phyloP scores from a whole-genome alignment of 2,113 vertebrate species.

The Jaculus jaculus region DNA sequence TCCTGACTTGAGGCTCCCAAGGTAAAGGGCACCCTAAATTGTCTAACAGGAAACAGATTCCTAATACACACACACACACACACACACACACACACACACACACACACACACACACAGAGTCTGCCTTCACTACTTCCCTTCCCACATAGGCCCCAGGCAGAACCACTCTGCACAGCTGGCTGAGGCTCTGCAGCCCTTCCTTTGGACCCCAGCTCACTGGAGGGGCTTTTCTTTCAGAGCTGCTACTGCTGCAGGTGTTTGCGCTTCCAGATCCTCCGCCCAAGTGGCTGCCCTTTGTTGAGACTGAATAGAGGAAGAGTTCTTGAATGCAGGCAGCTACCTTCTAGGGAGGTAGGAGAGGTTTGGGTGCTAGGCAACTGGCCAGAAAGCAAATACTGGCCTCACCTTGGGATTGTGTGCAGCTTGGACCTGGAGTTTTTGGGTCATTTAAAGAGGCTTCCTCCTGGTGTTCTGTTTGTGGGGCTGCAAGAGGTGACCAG shows the following conservation, averaged over 20 bases:
- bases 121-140: background rate
- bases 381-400: conserved; percentile 33
- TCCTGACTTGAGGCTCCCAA: background rate
- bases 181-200: background rate
- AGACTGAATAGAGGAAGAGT: background rate
- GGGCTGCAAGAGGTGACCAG: background rate
- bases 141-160: background rate
- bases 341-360: background rate
- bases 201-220: background rate
- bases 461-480: too few relatives aligned
- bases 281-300: background rate
- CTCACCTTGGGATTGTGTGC: background rate
- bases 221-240: background rate
- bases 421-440: background rate
- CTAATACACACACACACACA: too few relatives aligned
- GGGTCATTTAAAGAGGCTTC: background rate
- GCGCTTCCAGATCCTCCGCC: background rate
- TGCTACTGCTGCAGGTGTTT: background rate
- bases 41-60: background rate
- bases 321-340: background rate
- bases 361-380: conserved; percentile 21
- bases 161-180: background rate
- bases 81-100: too few relatives aligned
- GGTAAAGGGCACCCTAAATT: background rate
- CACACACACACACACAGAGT: too few relatives aligned